These are phyloP conservation scores for Alsophila aescularia DNA, from an alignment of 2,888 invertebrate species.

Conservation along the genomic window DNA sequence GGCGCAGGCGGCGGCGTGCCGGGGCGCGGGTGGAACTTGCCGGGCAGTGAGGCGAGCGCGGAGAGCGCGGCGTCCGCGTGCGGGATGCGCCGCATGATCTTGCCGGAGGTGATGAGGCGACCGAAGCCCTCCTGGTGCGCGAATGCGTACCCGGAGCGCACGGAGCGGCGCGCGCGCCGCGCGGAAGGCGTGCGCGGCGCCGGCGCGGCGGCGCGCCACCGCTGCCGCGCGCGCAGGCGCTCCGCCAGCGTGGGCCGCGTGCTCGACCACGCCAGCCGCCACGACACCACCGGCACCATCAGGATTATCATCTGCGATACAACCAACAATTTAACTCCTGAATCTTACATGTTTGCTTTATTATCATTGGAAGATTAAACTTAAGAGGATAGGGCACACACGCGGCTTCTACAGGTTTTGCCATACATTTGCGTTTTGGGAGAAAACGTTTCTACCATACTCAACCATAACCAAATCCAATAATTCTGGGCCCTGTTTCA, in stretches of 20 bases:
- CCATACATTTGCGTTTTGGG: too few relatives aligned
- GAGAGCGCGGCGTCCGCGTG: slow-evolving; percentile 91
- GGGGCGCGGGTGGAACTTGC: slow-evolving; percentile 88
- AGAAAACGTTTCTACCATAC: too few relatives aligned
- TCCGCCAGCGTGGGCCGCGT: slow-evolving; percentile 96
- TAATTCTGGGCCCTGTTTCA: too few relatives aligned
- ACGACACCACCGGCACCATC: slow-evolving; percentile 96
- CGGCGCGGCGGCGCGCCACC: slow-evolving; percentile 89
- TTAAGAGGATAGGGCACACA: too few relatives aligned
- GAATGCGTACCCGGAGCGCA: slow-evolving; percentile 98
- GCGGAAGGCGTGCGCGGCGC: slow-evolving; percentile 94
- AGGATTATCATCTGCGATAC: slow-evolving; percentile 88
- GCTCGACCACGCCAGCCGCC: slow-evolving; percentile 97
- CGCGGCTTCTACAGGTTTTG: too few relatives aligned
- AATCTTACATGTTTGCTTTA: too few relatives aligned
- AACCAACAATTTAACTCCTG: too few relatives aligned
- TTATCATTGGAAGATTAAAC: too few relatives aligned
- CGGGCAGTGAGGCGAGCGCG: slow-evolving; percentile 82
- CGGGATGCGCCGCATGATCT: slow-evolving; percentile 94
- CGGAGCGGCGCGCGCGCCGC: slow-evolving; percentile 93
- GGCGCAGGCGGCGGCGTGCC: slow-evolving; percentile 83
- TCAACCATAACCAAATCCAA: too few relatives aligned
- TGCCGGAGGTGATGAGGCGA: slow-evolving; percentile 96
- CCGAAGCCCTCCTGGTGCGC: slow-evolving; percentile 91
- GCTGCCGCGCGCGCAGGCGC: slow-evolving; percentile 91